Evolutionary conservation across 2,888 invertebrate genomes (phyloP).

Genomic region (Clitarchus hookeri): DNA sequence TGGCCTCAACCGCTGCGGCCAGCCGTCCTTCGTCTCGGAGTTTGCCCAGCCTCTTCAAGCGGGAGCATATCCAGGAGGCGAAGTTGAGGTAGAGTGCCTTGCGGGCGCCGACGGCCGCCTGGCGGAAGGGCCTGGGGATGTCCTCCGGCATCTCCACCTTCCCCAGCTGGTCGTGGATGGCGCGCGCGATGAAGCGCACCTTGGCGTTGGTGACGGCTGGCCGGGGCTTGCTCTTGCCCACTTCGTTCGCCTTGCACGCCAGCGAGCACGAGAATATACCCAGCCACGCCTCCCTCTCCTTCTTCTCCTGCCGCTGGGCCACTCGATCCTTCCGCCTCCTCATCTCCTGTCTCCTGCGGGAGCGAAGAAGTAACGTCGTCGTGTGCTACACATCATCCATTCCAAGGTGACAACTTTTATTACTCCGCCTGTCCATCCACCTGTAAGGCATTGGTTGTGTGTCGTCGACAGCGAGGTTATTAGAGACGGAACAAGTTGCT

Average conservation of each 20-base stretch:
- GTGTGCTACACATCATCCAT: too few species aligned
- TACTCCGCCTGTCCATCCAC: too few species aligned
- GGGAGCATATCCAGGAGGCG: background rate
- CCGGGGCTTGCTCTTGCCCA: background rate
- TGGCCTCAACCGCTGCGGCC: background rate
- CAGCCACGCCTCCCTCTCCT: background rate
- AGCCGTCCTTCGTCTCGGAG: background rate
- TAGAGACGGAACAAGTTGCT: too few species aligned
- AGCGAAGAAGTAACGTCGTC: too few species aligned
- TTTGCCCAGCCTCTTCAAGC: background rate
- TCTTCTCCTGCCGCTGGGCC: background rate
- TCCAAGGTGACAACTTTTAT: too few species aligned
- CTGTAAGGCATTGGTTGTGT: too few species aligned
- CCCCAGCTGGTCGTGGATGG: conserved; percentile 10
- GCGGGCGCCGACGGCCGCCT: background rate
- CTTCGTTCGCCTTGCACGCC: background rate
- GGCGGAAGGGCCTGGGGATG: background rate
- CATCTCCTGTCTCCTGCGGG: background rate
- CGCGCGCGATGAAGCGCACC: background rate
- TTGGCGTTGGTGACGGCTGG: background rate
- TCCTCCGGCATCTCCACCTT: background rate
- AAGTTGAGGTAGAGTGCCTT: background rate
- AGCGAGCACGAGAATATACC: background rate
- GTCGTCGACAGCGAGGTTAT: too few species aligned
- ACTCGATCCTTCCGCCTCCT: background rate